These are phyloP conservation scores for Arizona elegans DNA, from an alignment of 2,113 vertebrate genomes.

Conservation along the genomic window DNA sequence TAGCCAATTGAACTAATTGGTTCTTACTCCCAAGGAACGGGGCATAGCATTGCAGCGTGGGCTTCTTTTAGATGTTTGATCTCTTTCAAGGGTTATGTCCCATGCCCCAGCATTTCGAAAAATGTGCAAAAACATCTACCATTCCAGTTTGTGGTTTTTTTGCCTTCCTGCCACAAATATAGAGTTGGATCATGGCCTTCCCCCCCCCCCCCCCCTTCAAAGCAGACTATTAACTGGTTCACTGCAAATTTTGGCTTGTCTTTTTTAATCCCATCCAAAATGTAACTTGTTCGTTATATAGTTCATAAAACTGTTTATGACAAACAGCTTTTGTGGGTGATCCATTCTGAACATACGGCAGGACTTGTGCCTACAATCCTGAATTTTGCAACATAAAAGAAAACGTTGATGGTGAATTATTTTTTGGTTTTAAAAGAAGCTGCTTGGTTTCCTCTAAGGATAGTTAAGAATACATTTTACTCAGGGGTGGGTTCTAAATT, in stretches of 20 bases:
- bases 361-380: background rate
- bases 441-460: background rate
- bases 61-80: background rate
- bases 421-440: background rate
- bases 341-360: background rate
- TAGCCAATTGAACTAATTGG: background rate
- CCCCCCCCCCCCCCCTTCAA: background rate
- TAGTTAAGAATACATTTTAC: background rate
- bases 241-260: background rate
- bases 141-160: conserved; percentile 10
- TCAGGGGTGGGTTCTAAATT: background rate
- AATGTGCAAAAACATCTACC: background rate
- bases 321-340: background rate
- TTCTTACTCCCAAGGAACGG: background rate
- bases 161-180: conserved; percentile 10
- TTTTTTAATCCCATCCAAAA: background rate
- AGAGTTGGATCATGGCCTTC: background rate
- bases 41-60: background rate
- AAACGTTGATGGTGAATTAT: background rate
- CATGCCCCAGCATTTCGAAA: background rate
- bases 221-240: background rate
- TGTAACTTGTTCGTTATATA: background rate
- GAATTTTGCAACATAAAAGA: background rate
- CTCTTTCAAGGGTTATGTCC: background rate
- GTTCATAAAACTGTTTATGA: background rate